A percentile compares a stretch with the other conserved stretches of the same genome.
Evolutionary conservation across 2,113 vertebrate genomes (phyloP).

Genomic region (Gymnobelideus leadbeateri): DNA sequence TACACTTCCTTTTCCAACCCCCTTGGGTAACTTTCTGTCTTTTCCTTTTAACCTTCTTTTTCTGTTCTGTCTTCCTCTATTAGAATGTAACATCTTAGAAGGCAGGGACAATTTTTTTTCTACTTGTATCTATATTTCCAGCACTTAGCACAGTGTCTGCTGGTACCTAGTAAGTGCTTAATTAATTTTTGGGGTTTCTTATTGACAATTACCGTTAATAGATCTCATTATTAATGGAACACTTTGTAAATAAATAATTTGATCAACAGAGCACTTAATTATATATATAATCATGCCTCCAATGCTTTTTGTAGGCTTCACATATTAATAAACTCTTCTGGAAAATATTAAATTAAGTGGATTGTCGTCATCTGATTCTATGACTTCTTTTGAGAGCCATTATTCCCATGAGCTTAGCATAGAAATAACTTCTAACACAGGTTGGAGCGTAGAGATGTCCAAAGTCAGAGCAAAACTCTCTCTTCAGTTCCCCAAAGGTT

Average conservation of each 20-base stretch:
- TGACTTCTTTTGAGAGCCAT: not conserved
- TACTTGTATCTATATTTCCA: no score
- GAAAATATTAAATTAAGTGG: constrained; percentile 1
- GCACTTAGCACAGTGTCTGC: no score
- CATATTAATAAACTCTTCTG: constrained; percentile 20
- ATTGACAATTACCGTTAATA: constrained; percentile 7
- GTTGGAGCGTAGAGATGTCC: not conserved
- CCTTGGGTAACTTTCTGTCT: not conserved
- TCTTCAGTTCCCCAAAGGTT: constrained; percentile 5
- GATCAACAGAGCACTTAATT: constrained; percentile 11
- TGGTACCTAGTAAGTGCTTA: no score
- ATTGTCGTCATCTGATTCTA: not conserved
- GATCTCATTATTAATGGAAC: constrained; percentile 15
- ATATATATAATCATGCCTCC: not conserved
- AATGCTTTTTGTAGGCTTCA: not conserved
- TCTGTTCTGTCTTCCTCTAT: not conserved
- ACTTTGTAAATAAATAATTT: constrained; percentile 17
- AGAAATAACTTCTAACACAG: not conserved
- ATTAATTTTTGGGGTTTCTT: no score
- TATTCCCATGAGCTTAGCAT: constrained; percentile 11
- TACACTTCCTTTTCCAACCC: not conserved
- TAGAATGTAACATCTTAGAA: not conserved
- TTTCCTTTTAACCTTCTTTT: not conserved
- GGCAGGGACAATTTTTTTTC: no score
- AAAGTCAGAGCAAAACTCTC: not conserved